Percentiles rank a stretch among this genome's conserved stretches.
phyloP scores from a whole-genome alignment of 2,888 invertebrate genomes.

The Holacanthella duospinosa region DNA sequence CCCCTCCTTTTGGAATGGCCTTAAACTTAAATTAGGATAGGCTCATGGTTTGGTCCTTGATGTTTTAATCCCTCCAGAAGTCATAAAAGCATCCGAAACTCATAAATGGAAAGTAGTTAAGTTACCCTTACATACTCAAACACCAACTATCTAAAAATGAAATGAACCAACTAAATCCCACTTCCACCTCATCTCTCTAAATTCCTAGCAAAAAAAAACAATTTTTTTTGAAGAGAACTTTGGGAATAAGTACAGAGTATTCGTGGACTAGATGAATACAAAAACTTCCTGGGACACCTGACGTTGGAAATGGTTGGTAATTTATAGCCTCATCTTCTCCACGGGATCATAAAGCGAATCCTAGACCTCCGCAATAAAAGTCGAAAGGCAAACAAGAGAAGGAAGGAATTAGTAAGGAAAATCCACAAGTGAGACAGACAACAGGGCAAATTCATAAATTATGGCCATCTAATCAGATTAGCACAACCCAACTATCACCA shows the following conservation, averaged over 20 bases:
- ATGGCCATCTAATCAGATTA: conserved; percentile 1
- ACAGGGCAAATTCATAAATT: conserved; percentile 5
- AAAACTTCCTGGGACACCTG: too few species aligned
- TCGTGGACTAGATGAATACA: background rate
- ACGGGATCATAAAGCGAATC: background rate
- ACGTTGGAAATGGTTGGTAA: background rate
- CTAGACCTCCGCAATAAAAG: background rate
- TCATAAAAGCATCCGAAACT: background rate
- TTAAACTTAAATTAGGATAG: too few species aligned
- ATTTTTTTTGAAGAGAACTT: background rate
- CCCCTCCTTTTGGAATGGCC: too few species aligned
- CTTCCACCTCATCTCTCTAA: background rate
- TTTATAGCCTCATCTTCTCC: background rate
- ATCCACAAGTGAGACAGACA: conserved; percentile 1
- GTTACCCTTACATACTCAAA: too few species aligned
- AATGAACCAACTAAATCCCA: background rate
- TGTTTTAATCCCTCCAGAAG: background rate
- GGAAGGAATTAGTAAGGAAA: background rate
- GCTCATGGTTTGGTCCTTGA: background rate
- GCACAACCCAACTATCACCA: too few species aligned
- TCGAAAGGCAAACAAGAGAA: background rate
- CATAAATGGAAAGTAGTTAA: background rate
- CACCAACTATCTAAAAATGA: background rate
- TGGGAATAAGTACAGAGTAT: background rate
- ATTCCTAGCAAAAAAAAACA: background rate